Percentiles rank a stretch among this genome's conserved stretches.
These are phyloP conservation scores for Xerus inauris DNA, from an alignment of 2,113 vertebrate genomes.

Conservation along the genomic window DNA sequence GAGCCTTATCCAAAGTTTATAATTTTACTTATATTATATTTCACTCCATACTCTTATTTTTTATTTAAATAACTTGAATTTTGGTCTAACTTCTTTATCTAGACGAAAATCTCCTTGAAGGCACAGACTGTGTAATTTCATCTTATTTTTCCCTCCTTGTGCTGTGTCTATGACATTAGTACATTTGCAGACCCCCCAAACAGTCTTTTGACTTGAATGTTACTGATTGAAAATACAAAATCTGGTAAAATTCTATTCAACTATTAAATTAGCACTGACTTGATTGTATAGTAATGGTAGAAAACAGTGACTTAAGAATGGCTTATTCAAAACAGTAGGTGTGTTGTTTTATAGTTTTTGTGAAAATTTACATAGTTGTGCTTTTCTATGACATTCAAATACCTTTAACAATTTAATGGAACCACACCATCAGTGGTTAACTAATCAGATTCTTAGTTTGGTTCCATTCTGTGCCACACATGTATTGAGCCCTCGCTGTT, in stretches of 20 bases:
- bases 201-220: not conserved
- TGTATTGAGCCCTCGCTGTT: not conserved
- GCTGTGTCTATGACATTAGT: not conserved
- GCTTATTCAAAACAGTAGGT: not conserved
- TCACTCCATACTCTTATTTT: not conserved
- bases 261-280: not conserved
- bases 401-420: not conserved
- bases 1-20: not conserved
- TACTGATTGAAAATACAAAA: not conserved
- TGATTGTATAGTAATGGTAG: not conserved
- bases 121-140: not conserved
- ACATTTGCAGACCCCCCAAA: not conserved
- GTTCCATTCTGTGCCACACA: not conserved
- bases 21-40: not conserved
- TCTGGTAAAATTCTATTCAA: not conserved
- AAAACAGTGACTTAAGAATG: not conserved
- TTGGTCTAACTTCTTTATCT: not conserved
- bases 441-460: not conserved
- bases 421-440: not conserved
- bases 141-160: not conserved
- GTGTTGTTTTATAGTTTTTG: not conserved
- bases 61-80: not conserved
- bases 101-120: constrained; percentile 23
- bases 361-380: not conserved
- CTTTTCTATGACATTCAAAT: not conserved